phyloP scores from a whole-genome alignment of 2,113 vertebrate genomes.

The Gadus macrocephalus region DNA sequence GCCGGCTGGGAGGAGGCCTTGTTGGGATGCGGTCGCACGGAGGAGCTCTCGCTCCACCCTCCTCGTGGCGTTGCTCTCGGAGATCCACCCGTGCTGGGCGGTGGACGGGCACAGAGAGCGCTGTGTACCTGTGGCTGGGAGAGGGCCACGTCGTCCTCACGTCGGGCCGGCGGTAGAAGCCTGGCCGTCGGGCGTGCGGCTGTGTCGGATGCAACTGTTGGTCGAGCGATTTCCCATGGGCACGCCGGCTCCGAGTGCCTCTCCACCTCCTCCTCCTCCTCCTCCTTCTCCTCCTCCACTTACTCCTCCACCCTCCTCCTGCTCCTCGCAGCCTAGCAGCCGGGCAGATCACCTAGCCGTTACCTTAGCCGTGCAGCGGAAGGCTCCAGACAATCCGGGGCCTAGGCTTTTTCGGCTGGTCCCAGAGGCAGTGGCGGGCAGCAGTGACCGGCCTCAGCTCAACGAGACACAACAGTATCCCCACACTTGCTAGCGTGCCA shows the following conservation, averaged over 20 bases:
- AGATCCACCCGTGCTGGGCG: conserved; percentile 9
- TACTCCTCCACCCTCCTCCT: conserved; percentile 65
- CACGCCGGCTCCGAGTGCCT: conserved; percentile 57
- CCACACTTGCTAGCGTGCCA: conserved; percentile 50
- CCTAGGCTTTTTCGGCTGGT: conserved; percentile 64
- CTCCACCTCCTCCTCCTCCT: conserved; percentile 53
- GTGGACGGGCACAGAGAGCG: conserved; percentile 24
- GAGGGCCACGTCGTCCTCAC: conserved; percentile 26
- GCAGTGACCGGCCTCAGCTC: conserved; percentile 55
- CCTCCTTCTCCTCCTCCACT: conserved; percentile 30
- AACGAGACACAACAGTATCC: conserved; percentile 66
- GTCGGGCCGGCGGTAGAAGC: conserved; percentile 37
- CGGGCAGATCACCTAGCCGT: conserved; percentile 41
- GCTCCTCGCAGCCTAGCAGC: conserved; percentile 41
- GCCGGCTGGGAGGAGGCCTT: conserved; percentile 20
- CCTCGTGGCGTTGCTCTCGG: conserved; percentile 20
- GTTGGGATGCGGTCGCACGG: conserved; percentile 36
- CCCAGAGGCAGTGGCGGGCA: conserved; percentile 57
- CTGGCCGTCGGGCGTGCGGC: conserved; percentile 45
- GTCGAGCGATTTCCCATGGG: conserved; percentile 57
- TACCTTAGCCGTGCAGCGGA: conserved; percentile 39
- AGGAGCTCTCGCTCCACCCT: conserved; percentile 41
- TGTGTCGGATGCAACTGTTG: conserved; percentile 47
- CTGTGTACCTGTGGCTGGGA: conserved; percentile 11
- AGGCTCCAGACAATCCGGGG: conserved; percentile 57